Percentiles rank a stretch among this genome's conserved stretches.
These are phyloP conservation scores for Excalfactoria chinensis DNA, from an alignment of 2,113 vertebrate species.

Conservation along the genomic window DNA sequence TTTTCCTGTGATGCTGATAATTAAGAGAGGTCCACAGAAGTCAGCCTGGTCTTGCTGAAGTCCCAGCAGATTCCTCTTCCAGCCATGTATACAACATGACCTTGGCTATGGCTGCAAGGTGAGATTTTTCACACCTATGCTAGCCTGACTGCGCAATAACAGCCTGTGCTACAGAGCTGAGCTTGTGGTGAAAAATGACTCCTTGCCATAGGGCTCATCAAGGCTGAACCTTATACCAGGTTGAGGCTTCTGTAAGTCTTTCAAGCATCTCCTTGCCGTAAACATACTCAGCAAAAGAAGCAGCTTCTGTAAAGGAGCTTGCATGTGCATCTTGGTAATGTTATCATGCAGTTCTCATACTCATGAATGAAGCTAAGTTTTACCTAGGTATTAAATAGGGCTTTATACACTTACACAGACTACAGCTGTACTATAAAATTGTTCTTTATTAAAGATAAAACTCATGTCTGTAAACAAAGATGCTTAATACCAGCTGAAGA, in stretches of 20 bases:
- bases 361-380: rapidly evolving
- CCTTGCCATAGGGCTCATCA: not conserved
- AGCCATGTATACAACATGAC: rapidly evolving
- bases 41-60: not conserved
- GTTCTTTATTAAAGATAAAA: not conserved
- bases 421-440: rapidly evolving
- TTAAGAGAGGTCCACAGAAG: rapidly evolving
- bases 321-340: not conserved
- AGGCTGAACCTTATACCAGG: not conserved
- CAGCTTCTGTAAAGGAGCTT: not conserved
- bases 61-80: not conserved
- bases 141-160: not conserved
- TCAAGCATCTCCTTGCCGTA: not conserved
- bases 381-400: no score
- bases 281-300: not conserved
- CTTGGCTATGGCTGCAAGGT: not conserved
- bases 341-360: not conserved
- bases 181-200: not conserved
- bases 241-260: not conserved
- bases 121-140: not conserved
- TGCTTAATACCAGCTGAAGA: not conserved
- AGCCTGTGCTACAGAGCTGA: rapidly evolving
- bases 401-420: not conserved
- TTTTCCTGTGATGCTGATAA: not conserved
- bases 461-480: not conserved